These are phyloP conservation scores for Eunapius fragilis DNA, from an alignment of 37 sponge, comb jelly and placozoan genomes.

Conservation along the genomic window DNA sequence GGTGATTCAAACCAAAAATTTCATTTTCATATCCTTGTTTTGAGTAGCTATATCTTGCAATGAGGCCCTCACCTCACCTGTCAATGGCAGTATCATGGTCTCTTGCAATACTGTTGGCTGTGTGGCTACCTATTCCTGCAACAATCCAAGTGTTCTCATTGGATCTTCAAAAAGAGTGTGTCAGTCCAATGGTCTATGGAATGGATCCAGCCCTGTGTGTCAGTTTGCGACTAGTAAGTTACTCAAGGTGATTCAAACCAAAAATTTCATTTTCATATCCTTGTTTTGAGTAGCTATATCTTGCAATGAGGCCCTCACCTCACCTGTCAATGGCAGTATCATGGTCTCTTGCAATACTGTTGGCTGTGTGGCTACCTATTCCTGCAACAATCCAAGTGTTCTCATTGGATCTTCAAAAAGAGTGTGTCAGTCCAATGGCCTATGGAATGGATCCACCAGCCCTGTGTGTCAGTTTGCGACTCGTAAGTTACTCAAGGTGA, in stretches of 20 bases:
- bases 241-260: too few relatives aligned
- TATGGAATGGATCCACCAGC: constrained; percentile 42
- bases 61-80: not conserved
- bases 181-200: constrained; percentile 46
- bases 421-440: constrained; percentile 24
- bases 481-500: too few relatives aligned
- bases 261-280: too few relatives aligned
- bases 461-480: constrained; percentile 17
- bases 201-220: constrained; percentile 25
- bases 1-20: too few relatives aligned
- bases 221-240: too few relatives aligned
- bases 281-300: too few relatives aligned
- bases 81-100: constrained; percentile 36
- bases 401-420: constrained; percentile 30
- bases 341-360: not conserved
- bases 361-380: constrained; percentile 21
- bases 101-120: constrained; percentile 26
- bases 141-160: constrained; percentile 25
- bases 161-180: constrained; percentile 32
- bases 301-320: not conserved
- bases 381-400: constrained; percentile 17
- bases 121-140: constrained; percentile 45
- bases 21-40: too few relatives aligned
- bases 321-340: constrained; percentile 29
- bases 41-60: too few relatives aligned